Percentiles rank a stretch among this genome's conserved stretches.
phyloP scores from a whole-genome alignment of 2,113 vertebrate genomes.

The Neopipo cinnamomea region DNA sequence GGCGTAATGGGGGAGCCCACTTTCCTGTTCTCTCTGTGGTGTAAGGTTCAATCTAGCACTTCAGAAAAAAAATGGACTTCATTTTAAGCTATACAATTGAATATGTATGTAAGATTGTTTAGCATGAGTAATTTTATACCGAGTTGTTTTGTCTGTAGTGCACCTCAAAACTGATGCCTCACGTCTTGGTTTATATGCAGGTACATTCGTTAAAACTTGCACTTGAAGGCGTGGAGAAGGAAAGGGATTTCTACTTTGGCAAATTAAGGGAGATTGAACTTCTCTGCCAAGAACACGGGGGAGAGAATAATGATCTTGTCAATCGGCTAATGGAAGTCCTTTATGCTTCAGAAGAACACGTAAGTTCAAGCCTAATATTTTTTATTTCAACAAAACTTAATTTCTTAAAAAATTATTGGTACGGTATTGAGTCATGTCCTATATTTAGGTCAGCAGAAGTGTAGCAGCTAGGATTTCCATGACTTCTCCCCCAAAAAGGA shows the following conservation, averaged over 20 bases:
- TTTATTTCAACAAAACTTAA: background rate
- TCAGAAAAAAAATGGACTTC: background rate
- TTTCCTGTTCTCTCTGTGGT: background rate
- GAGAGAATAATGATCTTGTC: slow-evolving; percentile 89
- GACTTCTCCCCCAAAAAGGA: background rate
- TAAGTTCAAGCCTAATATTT: slow-evolving; percentile 62
- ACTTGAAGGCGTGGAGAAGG: slow-evolving; percentile 96
- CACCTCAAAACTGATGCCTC: background rate
- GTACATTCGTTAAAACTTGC: slow-evolving; percentile 94
- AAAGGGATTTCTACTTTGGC: slow-evolving; percentile 98
- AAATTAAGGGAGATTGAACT: slow-evolving; percentile 97
- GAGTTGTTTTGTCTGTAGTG: background rate
- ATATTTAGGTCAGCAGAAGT: background rate
- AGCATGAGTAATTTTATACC: background rate
- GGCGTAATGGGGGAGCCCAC: background rate
- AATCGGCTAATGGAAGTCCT: slow-evolving; percentile 95
- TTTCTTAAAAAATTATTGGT: background rate
- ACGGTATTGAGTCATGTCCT: background rate
- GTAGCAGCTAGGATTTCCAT: background rate
- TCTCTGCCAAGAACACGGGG: slow-evolving; percentile 93
- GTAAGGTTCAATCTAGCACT: background rate
- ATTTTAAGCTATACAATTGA: background rate
- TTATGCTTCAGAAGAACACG: slow-evolving; percentile 93
- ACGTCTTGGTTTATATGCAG: slow-evolving; percentile 59
- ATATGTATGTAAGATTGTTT: background rate